Base-by-base conservation (phyloP, 2,113 vertebrate genomes). In the Lichenostomus cassidix region DNA sequence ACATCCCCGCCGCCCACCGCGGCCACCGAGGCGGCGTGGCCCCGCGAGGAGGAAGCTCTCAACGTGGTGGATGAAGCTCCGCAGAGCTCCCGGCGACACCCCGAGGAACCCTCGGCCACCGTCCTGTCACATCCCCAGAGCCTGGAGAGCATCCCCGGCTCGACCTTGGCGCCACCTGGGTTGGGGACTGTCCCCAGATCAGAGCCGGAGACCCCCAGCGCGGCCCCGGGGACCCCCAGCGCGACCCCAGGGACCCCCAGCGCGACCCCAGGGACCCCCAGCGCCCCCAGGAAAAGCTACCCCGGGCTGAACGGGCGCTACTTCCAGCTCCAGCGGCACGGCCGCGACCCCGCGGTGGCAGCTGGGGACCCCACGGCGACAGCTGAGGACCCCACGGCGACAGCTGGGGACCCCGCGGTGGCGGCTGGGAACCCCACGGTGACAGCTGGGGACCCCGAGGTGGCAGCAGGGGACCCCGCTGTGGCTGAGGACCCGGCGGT, bases 291-390 rank as follows among this genome's bases (percentile, higher is more conserved):
- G 63, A 75, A 42, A 42, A 96, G 93, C 87, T 96, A 93, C 11
- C 39, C 95, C 0, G 97, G 97, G 2, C 52, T 98, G 65, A 98
- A 98, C 0, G 98, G 98, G 31, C 97, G 97, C 37, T 83, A 98
- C 89, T 98, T 98, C 93, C 98, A 98, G 56, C 90, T 96, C 15
- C 97, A 94, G 67, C 70, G 3, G 31, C 28, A 74, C 17, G 37
- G 62, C 82, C 9, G 3, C n/a, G 90, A 95, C 59, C 73, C 94
- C 2, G 0, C 4, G 2, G 87, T 2, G 28, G 4, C 7, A 8
- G 3, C n/a, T 15, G 63, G 42, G 14, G 63, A 44, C 41, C 15
- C 27, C 42, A 5, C 46, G 46, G 46, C 21, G 46, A 19, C 44
- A 46, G 44, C 44, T 46, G 46, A 19, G 18, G 46, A 93, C 31